These are phyloP conservation scores for Crocodylus rhombifer DNA, from an alignment of 2,797 vertebrate genomes.

Conservation along the genomic window DNA sequence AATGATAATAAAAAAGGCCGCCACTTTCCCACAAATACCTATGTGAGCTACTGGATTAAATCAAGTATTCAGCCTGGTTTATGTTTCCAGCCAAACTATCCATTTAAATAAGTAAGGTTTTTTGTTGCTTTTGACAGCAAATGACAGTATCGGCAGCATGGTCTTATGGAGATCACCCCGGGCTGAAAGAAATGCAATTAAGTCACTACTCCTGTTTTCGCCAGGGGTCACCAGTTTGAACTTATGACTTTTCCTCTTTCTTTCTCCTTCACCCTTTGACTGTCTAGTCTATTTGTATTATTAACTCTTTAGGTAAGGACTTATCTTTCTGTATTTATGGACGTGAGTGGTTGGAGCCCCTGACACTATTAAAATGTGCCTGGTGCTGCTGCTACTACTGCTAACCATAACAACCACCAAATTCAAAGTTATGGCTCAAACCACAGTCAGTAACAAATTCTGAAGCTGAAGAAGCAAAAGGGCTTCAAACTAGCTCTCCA, in stretches of 20 bases:
- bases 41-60: neutral
- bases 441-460: neutral
- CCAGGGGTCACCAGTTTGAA: too few species aligned
- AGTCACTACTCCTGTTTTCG: too few species aligned
- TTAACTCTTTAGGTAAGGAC: neutral
- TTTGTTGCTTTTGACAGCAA: neutral
- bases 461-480: neutral
- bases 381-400: neutral
- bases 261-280: neutral
- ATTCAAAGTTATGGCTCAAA: neutral
- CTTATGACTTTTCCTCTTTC: too few species aligned
- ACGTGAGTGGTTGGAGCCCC: neutral
- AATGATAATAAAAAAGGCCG: neutral
- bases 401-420: neutral
- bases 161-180: too few species aligned
- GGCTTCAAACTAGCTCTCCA: neutral
- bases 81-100: neutral
- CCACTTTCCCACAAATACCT: neutral
- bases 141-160: neutral
- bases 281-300: neutral
- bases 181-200: too few species aligned
- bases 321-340: neutral
- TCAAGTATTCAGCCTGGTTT: neutral
- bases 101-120: neutral
- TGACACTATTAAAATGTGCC: neutral